Evolutionary conservation across 2,888 invertebrate species (phyloP), one percentile per base, ranked within the genome.

Genomic region (Macaria liturata): DNA sequence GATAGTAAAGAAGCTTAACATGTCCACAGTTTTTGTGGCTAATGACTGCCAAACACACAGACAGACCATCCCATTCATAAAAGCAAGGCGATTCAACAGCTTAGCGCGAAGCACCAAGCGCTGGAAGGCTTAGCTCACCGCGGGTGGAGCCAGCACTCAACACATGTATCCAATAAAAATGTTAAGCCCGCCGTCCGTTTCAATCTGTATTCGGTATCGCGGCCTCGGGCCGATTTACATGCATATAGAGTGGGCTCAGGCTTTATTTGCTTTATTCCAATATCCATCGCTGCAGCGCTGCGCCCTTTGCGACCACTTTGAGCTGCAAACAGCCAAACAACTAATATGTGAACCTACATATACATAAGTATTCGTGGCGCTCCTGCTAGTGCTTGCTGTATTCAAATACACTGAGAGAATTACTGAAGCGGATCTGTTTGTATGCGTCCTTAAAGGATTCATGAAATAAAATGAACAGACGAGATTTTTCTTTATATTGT

Each of bases 171-270:
- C 75, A 81, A 83, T 84, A 85, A 86, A 85, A 83, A 86, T 84
- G 82, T 82, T 84, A 84, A 85, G 83, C 81, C 70, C 47, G 56
- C 69, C 75, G 69, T 79, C 78, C 83, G 81, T 82, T 83, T 81
- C 85, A 86, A 86, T 86, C 83, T 84, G 83, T 83, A 83, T 76
- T 78, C 76, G 75, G 76, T 80, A 83, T 81, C 75, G 79, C 67
- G 68, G 74, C 80, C 73, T 70, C 63, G 53, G 80, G 80, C 74
- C 77, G 84, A 87, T 88, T 87, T 86, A 86, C 87, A 86, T 87
- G 86, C 83, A 86, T 84, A 85, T 80, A 85, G 81, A 82, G 77
- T 76, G 76, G 64, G 62, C 64, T 59, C 64, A 61, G 63, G 68
- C 74, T 78, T 77, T 83, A 81, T 84, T 82, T 83, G 81, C 80